These are phyloP conservation scores for Pangasianodon hypophthalmus DNA, from an alignment of 2,113 vertebrate genomes.

Conservation along the genomic window DNA sequence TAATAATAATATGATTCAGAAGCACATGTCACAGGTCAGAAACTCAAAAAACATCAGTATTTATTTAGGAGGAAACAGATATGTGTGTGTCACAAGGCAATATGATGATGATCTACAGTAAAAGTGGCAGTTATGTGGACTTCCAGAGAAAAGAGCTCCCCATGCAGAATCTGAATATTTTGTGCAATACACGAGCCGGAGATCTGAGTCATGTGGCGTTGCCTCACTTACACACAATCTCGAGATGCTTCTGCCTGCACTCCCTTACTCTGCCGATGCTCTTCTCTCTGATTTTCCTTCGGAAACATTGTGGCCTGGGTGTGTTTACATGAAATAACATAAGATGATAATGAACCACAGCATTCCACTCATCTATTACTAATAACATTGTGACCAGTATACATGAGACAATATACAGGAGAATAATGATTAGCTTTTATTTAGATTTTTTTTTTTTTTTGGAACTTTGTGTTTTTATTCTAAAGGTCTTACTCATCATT, in stretches of 20 bases:
- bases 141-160: not conserved
- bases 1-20: not conserved
- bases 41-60: not conserved
- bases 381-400: not conserved
- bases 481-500: not conserved
- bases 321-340: not conserved
- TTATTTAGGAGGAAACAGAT: not conserved
- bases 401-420: not conserved
- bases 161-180: not conserved
- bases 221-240: not conserved
- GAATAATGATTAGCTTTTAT: not conserved
- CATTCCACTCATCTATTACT: not conserved
- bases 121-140: not conserved
- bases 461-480: not conserved
- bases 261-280: not conserved
- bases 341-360: not conserved
- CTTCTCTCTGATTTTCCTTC: not conserved
- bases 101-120: constrained; percentile 4
- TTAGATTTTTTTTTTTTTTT: not conserved
- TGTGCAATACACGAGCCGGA: not conserved
- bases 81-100: not conserved
- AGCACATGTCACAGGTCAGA: no score
- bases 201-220: constrained; percentile 14
- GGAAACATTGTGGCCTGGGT: not conserved
- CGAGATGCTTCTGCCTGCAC: not conserved